Percentiles rank a stretch among this genome's conserved stretches.
These are phyloP conservation scores for Hecatera dysodea DNA, from an alignment of 2,888 invertebrate species.

Conservation along the genomic window DNA sequence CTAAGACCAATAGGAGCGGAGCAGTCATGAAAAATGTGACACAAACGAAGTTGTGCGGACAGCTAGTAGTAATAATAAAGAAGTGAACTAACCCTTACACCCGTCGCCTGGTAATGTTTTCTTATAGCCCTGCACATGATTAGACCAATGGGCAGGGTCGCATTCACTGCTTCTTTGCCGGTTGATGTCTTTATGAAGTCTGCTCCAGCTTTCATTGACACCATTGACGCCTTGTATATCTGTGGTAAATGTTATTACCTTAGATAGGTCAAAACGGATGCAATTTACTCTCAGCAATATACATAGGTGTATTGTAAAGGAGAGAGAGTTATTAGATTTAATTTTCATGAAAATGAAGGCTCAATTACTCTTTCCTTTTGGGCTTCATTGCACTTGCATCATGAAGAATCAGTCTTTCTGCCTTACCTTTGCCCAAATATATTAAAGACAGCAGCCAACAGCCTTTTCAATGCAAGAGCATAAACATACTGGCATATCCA, in stretches of 20 bases:
- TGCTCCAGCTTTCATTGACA: constrained; percentile 98
- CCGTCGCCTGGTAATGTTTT: constrained; percentile 93
- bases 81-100: constrained; percentile 90
- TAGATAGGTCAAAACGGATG: neutral
- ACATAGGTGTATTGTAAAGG: too few species aligned
- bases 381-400: neutral
- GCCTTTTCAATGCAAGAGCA: too few species aligned
- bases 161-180: constrained; percentile 98
- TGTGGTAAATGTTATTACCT: constrained; percentile 67
- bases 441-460: neutral
- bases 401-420: neutral
- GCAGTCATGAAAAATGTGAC: too few species aligned
- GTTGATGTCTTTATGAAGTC: constrained; percentile 99
- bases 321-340: neutral
- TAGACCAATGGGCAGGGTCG: constrained; percentile 96
- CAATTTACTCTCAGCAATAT: neutral
- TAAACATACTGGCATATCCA: too few species aligned
- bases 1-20: too few species aligned
- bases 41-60: too few species aligned
- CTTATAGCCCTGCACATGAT: constrained; percentile 98
- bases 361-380: neutral
- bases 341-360: neutral
- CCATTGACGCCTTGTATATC: constrained; percentile 96
- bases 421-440: neutral
- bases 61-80: too few species aligned